These are phyloP conservation scores for Neoscelio sp. DNA, from an alignment of 2,888 invertebrate species.

Conservation along the genomic window DNA sequence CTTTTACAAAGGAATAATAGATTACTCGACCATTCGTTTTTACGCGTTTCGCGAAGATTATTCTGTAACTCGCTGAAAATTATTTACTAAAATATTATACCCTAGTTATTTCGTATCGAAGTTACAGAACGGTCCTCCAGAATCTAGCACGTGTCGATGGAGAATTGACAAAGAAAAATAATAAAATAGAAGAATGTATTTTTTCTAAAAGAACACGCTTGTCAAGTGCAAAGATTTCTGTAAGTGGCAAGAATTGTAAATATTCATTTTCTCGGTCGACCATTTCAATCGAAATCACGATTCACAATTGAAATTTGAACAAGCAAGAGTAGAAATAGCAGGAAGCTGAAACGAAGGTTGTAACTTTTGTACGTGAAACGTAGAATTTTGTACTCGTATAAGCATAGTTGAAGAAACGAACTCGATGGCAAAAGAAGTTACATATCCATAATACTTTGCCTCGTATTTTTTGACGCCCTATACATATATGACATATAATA, in stretches of 20 bases:
- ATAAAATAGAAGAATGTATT: conserved; percentile 35
- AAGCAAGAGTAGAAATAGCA: conserved; percentile 30
- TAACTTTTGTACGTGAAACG: conserved; percentile 63
- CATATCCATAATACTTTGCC: conserved; percentile 69
- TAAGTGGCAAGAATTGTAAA: conserved; percentile 51
- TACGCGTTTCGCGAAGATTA: not conserved
- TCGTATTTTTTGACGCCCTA: conserved; percentile 68
- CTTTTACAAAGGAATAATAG: not conserved
- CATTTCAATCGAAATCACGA: conserved; percentile 38
- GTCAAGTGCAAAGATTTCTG: conserved; percentile 54
- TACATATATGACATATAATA: conserved; percentile 62
- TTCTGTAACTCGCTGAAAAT: conserved; percentile 14
- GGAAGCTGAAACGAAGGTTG: conserved; percentile 53
- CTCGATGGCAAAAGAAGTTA: conserved; percentile 59
- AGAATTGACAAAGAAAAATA: not conserved
- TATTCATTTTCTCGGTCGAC: conserved; percentile 39
- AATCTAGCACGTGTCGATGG: conserved; percentile 64
- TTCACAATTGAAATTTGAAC: conserved; percentile 28
- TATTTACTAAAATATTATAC: no score
- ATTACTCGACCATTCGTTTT: not conserved
- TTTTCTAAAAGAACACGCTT: conserved; percentile 24
- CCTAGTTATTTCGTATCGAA: not conserved
- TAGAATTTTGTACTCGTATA: conserved; percentile 63
- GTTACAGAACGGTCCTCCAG: conserved; percentile 31
- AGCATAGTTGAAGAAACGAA: conserved; percentile 60